Evolutionary conservation across 2,113 vertebrate genomes (phyloP).

Genomic region (Ia io): DNA sequence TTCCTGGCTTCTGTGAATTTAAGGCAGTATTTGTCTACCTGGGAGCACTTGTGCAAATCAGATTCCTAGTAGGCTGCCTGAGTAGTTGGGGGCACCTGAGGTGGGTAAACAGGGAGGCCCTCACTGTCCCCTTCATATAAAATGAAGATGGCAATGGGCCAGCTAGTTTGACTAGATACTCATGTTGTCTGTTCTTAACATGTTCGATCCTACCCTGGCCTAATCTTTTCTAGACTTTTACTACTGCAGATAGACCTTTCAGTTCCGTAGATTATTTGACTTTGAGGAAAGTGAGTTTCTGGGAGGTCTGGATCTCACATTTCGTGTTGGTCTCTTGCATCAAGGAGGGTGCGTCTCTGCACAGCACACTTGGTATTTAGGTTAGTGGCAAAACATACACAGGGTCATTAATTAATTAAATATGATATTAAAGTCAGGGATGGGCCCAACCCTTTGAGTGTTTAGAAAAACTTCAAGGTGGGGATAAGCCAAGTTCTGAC

Average conservation of each 20-base stretch:
- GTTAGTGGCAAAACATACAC: neutral
- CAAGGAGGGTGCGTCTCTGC: neutral
- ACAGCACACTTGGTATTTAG: neutral
- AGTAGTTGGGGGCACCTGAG: neutral
- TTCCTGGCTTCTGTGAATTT: neutral
- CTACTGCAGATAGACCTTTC: neutral
- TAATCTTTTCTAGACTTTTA: neutral
- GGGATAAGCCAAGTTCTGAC: neutral
- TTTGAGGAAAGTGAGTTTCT: neutral
- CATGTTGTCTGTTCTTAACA: neutral
- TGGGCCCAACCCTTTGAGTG: neutral
- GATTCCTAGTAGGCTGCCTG: neutral
- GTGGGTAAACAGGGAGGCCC: neutral
- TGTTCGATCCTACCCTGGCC: neutral
- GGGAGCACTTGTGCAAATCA: neutral
- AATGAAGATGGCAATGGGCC: neutral
- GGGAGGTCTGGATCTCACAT: neutral
- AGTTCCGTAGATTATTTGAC: neutral
- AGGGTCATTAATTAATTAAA: slow-evolving; percentile 38
- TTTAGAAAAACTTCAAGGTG: slow-evolving; percentile 32
- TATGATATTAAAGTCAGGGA: slow-evolving; percentile 1
- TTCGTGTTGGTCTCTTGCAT: neutral
- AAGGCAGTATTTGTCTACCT: neutral
- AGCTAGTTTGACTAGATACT: neutral
- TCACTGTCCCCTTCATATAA: neutral